Evolutionary conservation across 2,888 invertebrate genomes (phyloP), one percentile per base, ranked within the genome.

Genomic region (Coenonympha arcania): DNA sequence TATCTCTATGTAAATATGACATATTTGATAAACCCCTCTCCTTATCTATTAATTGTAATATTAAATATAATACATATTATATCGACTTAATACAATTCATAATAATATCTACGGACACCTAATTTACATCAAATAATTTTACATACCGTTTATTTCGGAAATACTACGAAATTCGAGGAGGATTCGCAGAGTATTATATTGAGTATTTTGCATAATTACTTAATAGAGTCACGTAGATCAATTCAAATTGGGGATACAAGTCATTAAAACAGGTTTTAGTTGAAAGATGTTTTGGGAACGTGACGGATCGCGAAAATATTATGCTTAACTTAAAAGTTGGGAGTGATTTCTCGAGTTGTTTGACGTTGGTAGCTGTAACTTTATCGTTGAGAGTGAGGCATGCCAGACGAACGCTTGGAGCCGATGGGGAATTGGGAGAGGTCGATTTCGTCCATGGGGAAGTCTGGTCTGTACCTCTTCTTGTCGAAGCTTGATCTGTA

Each of bases 381-480:
- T 54, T 58, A 62, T 45, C 48, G 55, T 6, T 49, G 49, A 30
- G 46, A 44, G 24, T 56, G 50, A 31, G 42, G 33, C 18, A 57
- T 55, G 47, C 50, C 56, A 8, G 55, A 63, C 15, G 78, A 77
- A 28, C 83, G 70, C 52, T 82, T 81, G 43, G 80, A 80, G 50
- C 84, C 82, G 58, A 83, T 78, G 61, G 85, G 84, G 64, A 84
- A 78, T 43, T 73, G 71, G n/a, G 85, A 82, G 9, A 82, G 71
- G 62, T 85, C 85, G 42, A 84, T 83, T 66, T 84, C 83, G 57
- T 84, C 84, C 79, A 85, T 80, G 59, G 82, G 82, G 69, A 72
- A 79, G 65, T 83, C 83, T 6, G 76, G 73, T 60, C 74, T 68
- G 60, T 64, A 73, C 53, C 80, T 69, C 61, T 83, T 83, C 73